These are phyloP conservation scores for Seira musarum DNA, from an alignment of 2,888 invertebrate genomes.

Conservation along the genomic window DNA sequence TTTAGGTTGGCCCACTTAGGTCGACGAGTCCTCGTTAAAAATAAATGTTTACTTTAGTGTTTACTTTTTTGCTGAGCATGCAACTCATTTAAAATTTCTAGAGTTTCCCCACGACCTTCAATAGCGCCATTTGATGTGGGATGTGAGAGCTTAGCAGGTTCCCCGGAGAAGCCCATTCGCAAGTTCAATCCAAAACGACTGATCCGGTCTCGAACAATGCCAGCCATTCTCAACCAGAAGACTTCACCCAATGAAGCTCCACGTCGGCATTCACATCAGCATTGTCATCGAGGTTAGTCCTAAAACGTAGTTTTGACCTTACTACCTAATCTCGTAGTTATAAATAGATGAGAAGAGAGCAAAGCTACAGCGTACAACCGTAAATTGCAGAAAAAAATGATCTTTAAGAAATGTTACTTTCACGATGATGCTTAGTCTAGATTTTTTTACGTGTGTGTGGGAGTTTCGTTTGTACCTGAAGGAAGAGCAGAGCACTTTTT, in stretches of 20 bases:
- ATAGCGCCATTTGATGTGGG: constrained; percentile 50
- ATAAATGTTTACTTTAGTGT: too few species aligned
- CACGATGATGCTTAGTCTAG: too few species aligned
- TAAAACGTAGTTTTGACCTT: not conserved
- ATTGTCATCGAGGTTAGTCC: constrained; percentile 38
- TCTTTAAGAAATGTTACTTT: too few species aligned
- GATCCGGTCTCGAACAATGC: constrained; percentile 87
- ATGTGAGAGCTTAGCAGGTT: constrained; percentile 48
- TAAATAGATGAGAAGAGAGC: not conserved
- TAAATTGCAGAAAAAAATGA: too few species aligned
- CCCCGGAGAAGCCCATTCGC: constrained; percentile 55
- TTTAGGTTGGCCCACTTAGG: too few species aligned
- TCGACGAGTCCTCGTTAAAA: too few species aligned
- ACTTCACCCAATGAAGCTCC: constrained; percentile 36
- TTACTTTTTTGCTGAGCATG: too few species aligned
- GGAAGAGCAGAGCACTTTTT: too few species aligned
- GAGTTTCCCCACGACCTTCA: constrained; percentile 54
- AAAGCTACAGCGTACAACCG: not conserved
- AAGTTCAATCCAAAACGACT: constrained; percentile 79
- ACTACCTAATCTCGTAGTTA: not conserved
- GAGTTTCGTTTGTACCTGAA: too few species aligned
- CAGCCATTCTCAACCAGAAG: constrained; percentile 82
- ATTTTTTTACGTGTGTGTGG: too few species aligned
- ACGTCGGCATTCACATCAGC: constrained; percentile 49
- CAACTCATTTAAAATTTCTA: constrained; percentile 9